A percentile compares a stretch with the other conserved stretches of the same genome.
Conservation (phyloP, 2,888 invertebrate species). For the Idaea biselata region DNA sequence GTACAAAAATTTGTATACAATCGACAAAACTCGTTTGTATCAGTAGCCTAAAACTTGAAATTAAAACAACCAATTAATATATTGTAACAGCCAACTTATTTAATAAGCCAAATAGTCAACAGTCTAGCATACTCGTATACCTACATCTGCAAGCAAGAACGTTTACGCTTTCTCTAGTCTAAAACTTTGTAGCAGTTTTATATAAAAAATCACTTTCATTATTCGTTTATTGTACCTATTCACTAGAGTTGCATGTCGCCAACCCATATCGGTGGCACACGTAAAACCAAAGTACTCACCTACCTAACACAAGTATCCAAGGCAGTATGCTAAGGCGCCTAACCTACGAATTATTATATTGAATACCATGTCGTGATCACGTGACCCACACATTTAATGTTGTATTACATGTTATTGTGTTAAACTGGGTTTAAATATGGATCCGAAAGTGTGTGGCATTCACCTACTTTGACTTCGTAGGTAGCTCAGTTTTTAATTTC, state of each 20-base stretch:
- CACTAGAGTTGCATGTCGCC: conserved; percentile 17
- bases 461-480: neutral
- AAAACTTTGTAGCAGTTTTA: neutral
- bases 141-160: no score
- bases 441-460: neutral
- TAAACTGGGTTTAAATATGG: conserved; percentile 19
- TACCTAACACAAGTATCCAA: conserved; percentile 12
- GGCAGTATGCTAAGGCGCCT: conserved; percentile 12
- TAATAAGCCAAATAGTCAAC: no score
- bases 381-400: conserved; percentile 12
- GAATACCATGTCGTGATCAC: conserved; percentile 13
- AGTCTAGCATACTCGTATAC: no score
- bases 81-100: no score
- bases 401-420: conserved; percentile 16
- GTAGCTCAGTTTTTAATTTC: neutral
- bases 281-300: neutral
- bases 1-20: no score
- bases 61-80: no score
- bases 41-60: no score
- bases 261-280: conserved; percentile 11
- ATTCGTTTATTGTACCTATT: conserved; percentile 10
- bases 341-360: conserved; percentile 12
- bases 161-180: no score
- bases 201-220: conserved; percentile 12
- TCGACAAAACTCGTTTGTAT: no score